Evolutionary conservation across 2,888 invertebrate genomes (phyloP).

Genomic region (Microplitis manilae): DNA sequence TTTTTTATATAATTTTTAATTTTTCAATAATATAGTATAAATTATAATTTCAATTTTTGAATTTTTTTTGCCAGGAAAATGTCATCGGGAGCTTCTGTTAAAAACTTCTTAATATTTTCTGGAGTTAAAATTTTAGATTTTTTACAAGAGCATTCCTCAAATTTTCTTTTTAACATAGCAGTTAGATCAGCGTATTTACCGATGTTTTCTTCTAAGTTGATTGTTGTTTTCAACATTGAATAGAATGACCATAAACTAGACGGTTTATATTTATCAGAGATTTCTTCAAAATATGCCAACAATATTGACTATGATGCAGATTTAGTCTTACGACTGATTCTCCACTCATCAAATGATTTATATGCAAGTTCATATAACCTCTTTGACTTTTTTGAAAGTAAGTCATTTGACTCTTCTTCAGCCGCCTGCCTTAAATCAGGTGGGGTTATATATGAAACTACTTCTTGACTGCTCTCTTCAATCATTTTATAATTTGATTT

Average conservation of each 20-base stretch:
- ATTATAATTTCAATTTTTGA: neutral
- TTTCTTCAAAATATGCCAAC: neutral
- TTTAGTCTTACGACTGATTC: neutral
- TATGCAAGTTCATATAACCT: no score
- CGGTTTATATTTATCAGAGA: neutral
- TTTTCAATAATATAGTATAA: neutral
- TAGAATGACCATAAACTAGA: neutral
- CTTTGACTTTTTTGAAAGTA: no score
- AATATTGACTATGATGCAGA: neutral
- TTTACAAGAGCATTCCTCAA: conserved; percentile 3
- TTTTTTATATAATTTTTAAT: neutral
- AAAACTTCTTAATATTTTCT: neutral
- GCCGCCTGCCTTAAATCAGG: no score
- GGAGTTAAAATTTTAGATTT: neutral
- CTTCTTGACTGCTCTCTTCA: no score
- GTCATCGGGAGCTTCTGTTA: conserved; percentile 2
- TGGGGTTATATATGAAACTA: no score
- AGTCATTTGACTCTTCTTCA: no score
- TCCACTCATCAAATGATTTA: neutral
- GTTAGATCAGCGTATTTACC: neutral
- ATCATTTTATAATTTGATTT: no score
- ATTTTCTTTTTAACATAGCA: neutral
- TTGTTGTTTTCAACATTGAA: neutral
- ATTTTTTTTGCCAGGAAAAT: neutral
- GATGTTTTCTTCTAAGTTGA: neutral